These are phyloP conservation scores for Australoheros facetus DNA, from an alignment of 2,797 vertebrate species.

Conservation along the genomic window DNA sequence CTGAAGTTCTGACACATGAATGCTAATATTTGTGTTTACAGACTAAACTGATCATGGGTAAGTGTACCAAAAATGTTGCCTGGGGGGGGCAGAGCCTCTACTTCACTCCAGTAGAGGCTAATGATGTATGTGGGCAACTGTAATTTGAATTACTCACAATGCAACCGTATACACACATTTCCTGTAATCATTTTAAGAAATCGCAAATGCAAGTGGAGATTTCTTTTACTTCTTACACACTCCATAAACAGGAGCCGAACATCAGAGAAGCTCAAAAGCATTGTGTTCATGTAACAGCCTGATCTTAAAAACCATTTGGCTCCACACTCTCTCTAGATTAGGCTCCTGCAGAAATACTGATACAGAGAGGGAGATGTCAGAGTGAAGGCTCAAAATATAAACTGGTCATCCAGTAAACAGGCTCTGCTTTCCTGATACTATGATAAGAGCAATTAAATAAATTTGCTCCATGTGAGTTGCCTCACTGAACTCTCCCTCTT, in stretches of 20 bases:
- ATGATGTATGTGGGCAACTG: conserved; percentile 1
- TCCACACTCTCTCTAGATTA: neutral
- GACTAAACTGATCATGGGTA: conserved; percentile 17
- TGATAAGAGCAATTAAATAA: conserved; percentile 3
- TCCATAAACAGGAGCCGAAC: neutral
- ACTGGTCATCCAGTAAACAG: neutral
- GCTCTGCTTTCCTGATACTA: neutral
- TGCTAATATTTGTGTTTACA: conserved; percentile 44
- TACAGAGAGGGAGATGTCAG: conserved; percentile 5
- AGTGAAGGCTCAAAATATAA: neutral
- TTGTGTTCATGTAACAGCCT: neutral
- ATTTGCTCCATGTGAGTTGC: conserved; percentile 1
- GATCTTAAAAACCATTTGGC: neutral
- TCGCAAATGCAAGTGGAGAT: neutral
- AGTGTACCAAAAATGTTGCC: conserved; percentile 8
- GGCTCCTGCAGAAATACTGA: neutral
- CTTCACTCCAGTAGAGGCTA: neutral
- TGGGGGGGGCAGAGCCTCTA: no score
- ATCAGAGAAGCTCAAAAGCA: neutral
- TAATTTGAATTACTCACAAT: conserved; percentile 1
- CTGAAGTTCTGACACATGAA: conserved; percentile 31
- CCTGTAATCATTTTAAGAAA: neutral
- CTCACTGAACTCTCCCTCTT: neutral
- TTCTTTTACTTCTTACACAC: neutral
- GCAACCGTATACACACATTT: conserved; percentile 9